These are phyloP conservation scores for Octodonta nipae DNA, from an alignment of 2,888 invertebrate species.

Conservation along the genomic window DNA sequence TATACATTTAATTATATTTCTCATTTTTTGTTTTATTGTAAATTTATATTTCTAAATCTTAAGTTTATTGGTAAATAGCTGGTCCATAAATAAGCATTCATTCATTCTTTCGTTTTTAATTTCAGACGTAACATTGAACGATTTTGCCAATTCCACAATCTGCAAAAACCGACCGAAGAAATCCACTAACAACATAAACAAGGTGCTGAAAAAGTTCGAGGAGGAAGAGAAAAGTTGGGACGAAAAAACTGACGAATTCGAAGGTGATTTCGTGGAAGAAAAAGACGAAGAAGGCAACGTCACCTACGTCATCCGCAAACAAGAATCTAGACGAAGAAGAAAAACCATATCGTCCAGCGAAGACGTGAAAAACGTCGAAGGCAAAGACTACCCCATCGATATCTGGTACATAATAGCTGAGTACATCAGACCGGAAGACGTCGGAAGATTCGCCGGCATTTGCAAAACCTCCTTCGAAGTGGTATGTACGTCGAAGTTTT, in stretches of 20 bases:
- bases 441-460: constrained; percentile 52
- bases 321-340: constrained; percentile 21
- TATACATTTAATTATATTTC: too few relatives aligned
- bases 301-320: constrained; percentile 22
- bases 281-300: constrained; percentile 31
- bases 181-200: constrained; percentile 24
- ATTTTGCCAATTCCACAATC: constrained; percentile 46
- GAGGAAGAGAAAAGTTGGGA: constrained; percentile 38
- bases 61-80: too few relatives aligned
- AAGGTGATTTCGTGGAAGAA: constrained; percentile 31
- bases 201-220: constrained; percentile 27
- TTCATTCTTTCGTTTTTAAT: too few relatives aligned
- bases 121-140: constrained; percentile 50
- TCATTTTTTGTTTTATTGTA: too few relatives aligned
- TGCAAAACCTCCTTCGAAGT: constrained; percentile 52
- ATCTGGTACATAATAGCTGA: constrained; percentile 56
- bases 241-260: constrained; percentile 40
- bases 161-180: constrained; percentile 28
- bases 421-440: constrained; percentile 52
- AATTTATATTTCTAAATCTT: too few relatives aligned
- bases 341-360: constrained; percentile 18
- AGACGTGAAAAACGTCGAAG: constrained; percentile 16
- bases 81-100: too few relatives aligned
- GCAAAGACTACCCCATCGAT: constrained; percentile 52
- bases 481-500: constrained; percentile 51